Percentiles rank a stretch among this genome's conserved stretches.
These are phyloP conservation scores for Drosophila ochracea DNA, from an alignment of 2,888 invertebrate genomes.

Conservation along the genomic window DNA sequence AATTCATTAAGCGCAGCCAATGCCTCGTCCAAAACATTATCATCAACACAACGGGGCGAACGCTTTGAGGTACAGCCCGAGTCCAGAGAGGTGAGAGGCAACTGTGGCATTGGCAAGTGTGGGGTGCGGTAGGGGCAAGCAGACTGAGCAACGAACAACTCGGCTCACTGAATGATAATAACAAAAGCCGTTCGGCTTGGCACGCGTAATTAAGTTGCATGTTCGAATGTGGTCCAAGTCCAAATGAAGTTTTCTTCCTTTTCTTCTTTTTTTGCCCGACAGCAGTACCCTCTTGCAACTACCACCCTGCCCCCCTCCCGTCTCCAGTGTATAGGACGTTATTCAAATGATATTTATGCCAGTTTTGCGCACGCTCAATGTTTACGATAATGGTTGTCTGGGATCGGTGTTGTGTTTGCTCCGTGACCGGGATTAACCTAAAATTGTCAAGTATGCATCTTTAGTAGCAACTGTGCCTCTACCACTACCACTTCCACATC, in stretches of 20 bases:
- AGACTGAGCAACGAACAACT: slow-evolving; percentile 20
- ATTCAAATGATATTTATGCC: slow-evolving; percentile 71
- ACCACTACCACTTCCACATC: not conserved
- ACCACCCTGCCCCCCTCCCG: not conserved
- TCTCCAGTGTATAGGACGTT: slow-evolving; percentile 14
- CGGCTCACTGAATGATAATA: slow-evolving; percentile 77
- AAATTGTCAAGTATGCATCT: slow-evolving; percentile 78
- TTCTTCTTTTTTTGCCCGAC: not conserved
- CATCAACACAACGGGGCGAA: slow-evolving; percentile 55
- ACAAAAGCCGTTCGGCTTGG: slow-evolving; percentile 77
- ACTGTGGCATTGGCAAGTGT: not conserved
- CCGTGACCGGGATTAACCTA: slow-evolving; percentile 74
- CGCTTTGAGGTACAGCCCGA: not conserved
- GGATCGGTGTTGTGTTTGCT: slow-evolving; percentile 34
- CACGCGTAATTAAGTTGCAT: slow-evolving; percentile 81
- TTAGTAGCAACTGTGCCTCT: slow-evolving; percentile 25
- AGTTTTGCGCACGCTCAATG: slow-evolving; percentile 66
- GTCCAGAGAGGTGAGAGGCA: slow-evolving; percentile 6
- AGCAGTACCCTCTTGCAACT: not conserved
- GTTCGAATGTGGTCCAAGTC: slow-evolving; percentile 65
- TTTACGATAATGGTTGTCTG: slow-evolving; percentile 70
- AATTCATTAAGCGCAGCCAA: slow-evolving; percentile 82
- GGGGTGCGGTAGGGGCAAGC: slow-evolving; percentile 1
- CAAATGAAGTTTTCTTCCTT: slow-evolving; percentile 21
- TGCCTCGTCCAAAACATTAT: slow-evolving; percentile 75